These are phyloP conservation scores for Saccostrea cuccullata DNA, from an alignment of 1,140 invertebrate genomes.

Conservation along the genomic window DNA sequence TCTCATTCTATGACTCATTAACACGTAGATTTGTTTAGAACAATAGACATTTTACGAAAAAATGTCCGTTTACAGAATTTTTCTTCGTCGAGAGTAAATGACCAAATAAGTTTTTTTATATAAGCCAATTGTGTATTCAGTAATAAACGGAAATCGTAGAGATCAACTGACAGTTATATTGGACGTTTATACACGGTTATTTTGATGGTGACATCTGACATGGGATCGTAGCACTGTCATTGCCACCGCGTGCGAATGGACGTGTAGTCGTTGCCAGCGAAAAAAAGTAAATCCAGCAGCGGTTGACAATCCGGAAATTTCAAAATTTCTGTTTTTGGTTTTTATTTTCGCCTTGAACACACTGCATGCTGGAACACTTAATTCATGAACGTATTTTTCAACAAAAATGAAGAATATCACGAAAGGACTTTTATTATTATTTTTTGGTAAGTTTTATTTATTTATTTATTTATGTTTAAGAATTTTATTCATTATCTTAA, in stretches of 20 bases:
- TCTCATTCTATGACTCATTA: not conserved
- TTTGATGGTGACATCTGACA: conserved; percentile 22
- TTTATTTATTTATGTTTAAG: not conserved
- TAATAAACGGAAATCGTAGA: conserved; percentile 7
- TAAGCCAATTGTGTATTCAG: conserved; percentile 24
- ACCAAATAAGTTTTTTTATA: not conserved
- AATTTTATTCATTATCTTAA: not conserved
- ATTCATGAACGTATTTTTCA: not conserved
- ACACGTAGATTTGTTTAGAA: not conserved
- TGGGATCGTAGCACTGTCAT: not conserved
- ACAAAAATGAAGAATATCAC: not conserved
- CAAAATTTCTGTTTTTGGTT: not conserved
- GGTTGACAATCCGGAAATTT: conserved; percentile 19
- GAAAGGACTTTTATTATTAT: conserved; percentile 10
- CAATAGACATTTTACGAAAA: not conserved
- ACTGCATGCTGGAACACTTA: not conserved
- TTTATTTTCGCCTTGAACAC: not conserved
- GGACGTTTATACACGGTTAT: not conserved
- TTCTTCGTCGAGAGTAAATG: not conserved
- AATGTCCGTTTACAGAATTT: not conserved
- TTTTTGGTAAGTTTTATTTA: conserved; percentile 23
- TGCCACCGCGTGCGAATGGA: conserved; percentile 9
- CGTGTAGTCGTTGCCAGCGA: not conserved
- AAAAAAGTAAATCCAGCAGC: conserved; percentile 7
- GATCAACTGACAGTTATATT: conserved; percentile 1